Base-by-base conservation (phyloP, 2,797 vertebrate species). In the Lepilemur ruficaudatus region DNA sequence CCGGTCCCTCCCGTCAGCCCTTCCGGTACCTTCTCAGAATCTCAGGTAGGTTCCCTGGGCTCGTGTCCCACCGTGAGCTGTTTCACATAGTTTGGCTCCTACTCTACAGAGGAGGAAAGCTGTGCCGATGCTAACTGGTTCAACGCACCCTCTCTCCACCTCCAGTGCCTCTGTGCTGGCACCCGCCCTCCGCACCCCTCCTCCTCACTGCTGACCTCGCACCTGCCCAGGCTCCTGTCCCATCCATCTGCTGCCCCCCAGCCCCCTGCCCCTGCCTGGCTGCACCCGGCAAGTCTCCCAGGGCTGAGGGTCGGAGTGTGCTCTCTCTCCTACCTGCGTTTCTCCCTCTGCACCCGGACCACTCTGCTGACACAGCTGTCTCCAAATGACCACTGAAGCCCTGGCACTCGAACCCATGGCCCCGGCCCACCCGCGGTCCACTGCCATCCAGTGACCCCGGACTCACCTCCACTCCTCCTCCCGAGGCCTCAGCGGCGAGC, bases 81-180 rank as follows among this genome's bases (percentile, higher is more conserved):
- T 4, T 32, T 38, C 6, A 0, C 43, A 52, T 41, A 32, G 17
- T 41, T 52, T 59, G 48, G 46, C 8, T 10, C 70, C 32, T 35
- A 0, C 23, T 73, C 38, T 5, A 5, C 4, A 28, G 18, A 20
- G n/a, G 52, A 30, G 11, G 12, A 78, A 63, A n/a, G 11, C 4
- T 0, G 4, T 5, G 28, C 17, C 13, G 15, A 0, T 5, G 14
- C 2, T 5, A 0, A n/a, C 6, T 3, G 5, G 25, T 0, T 61
- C 41, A 7, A n/a, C 20, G 13, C 0, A 0, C 28, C 30, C 30
- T 30, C 30, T 50, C 50, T 10, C 23, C 6, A 18, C 32, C 67
- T 22, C 35, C 2, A 2, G 25, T 4, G 13, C 8, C 3, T 3
- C 48, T 22, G 10, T 9, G 2, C 81, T 28, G 38, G 41, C 41